Evolutionary conservation across 1,140 invertebrate genomes (phyloP), one percentile per base, ranked within the genome.

Genomic region (Melanaphis sacchari): DNA sequence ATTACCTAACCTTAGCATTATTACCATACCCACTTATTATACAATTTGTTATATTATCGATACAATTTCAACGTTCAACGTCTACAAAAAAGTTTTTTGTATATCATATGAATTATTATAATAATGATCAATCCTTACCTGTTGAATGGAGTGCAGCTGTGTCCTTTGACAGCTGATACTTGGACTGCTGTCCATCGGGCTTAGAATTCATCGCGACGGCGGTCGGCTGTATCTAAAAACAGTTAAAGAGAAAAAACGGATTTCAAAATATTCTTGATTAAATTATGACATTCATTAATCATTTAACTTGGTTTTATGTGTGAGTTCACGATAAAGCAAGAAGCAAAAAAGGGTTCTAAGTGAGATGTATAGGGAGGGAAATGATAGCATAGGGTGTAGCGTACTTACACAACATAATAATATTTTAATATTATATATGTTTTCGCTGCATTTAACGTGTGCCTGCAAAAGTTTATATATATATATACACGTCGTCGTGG

Each of bases 81-180:
- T n/a, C 11, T 76, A 4, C 31, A n/a, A 3, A 66, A 66, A n/a
- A 76, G 4, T 0, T n/a, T 18, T n/a, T 76, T n/a, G 0, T 11
- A n/a, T n/a, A 1, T 76, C 52, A 52, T n/a, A 15, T 11, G 11
- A 66, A 76, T n/a, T n/a, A 26, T 54, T n/a, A 36, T 81, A 81
- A 81, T 38, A 38, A 82, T 82, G 1, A 82, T n/a, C 21, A 36
- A 54, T 89, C 54, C 43, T 91, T 91, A 91, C 90, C 90, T 7
- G 90, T 36, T 24, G 46, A 91, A 38, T 46, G 90, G 8, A 93
- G 91, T 22, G 8, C 11, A 41, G 81, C 91, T 2, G 38, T 31
- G 11, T 54, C 46, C 18, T 93, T 93, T 24, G 91, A 52, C 81
- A 93, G 81, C 46, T 93, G 43, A 52, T 93, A 93, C 76, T 93